Percentiles rank a stretch among this genome's conserved stretches.
These are phyloP conservation scores for Drosophila fuyamai DNA, from an alignment of 1,140 invertebrate species.

Conservation along the genomic window DNA sequence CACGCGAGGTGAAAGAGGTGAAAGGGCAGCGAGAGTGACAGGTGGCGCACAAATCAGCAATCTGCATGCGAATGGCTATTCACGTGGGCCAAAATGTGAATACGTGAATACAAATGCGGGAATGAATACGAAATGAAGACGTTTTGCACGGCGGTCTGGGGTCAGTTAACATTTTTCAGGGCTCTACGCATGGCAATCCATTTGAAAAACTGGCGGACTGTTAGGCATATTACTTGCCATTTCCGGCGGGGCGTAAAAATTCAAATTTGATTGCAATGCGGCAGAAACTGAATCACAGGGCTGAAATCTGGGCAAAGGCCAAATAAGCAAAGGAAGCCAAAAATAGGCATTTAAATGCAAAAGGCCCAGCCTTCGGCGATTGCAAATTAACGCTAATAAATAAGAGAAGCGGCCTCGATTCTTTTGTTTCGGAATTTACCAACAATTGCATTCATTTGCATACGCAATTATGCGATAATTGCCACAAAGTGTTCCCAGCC, in stretches of 20 bases:
- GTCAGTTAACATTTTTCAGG: slow-evolving; percentile 27
- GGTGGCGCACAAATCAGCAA: slow-evolving; percentile 59
- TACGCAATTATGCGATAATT: slow-evolving; percentile 45
- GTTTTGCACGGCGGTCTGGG: slow-evolving; percentile 10
- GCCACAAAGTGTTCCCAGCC: slow-evolving; percentile 16
- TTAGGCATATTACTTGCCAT: slow-evolving; percentile 64
- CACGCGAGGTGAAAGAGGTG: slow-evolving; percentile 52
- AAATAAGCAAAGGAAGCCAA: slow-evolving; percentile 37
- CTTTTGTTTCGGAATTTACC: not conserved
- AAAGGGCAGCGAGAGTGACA: slow-evolving; percentile 55
- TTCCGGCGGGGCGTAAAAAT: slow-evolving; percentile 75
- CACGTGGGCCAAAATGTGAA: slow-evolving; percentile 5
- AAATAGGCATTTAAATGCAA: slow-evolving; percentile 68
- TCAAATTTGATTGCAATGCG: slow-evolving; percentile 82
- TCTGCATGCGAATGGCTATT: slow-evolving; percentile 41
- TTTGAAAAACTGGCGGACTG: slow-evolving; percentile 23
- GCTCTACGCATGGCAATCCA: slow-evolving; percentile 52
- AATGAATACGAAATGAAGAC: slow-evolving; percentile 53
- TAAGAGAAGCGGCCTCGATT: slow-evolving; percentile 53
- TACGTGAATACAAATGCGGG: slow-evolving; percentile 21
- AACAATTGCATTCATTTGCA: slow-evolving; percentile 9
- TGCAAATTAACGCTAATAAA: slow-evolving; percentile 79
- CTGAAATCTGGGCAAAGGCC: slow-evolving; percentile 72
- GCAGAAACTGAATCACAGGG: slow-evolving; percentile 56
- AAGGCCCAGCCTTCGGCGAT: slow-evolving; percentile 62